These are phyloP conservation scores for Drosophila lacicola DNA, from an alignment of 2,888 invertebrate genomes.

Conservation along the genomic window DNA sequence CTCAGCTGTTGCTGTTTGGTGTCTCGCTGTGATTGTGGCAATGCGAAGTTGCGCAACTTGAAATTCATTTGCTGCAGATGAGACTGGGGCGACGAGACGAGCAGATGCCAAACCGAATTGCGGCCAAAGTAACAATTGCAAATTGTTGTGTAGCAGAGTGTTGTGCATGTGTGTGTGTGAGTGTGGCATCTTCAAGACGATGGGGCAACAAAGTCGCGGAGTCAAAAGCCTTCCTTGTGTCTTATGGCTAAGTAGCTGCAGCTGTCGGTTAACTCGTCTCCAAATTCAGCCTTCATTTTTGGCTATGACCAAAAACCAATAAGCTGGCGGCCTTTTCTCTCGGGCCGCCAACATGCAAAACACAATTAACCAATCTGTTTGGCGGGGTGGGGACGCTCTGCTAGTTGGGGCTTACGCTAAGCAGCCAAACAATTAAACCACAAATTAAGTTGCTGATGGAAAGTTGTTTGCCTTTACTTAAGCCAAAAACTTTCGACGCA, in stretches of 20 bases:
- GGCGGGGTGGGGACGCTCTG: slow-evolving; percentile 6
- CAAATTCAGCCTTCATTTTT: slow-evolving; percentile 49
- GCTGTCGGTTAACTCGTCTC: slow-evolving; percentile 34
- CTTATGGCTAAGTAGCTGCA: slow-evolving; percentile 44
- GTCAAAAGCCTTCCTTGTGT: slow-evolving; percentile 39
- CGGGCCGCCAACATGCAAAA: slow-evolving; percentile 37
- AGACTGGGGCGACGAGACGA: slow-evolving; percentile 8
- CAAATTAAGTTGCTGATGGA: not conserved
- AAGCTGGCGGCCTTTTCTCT: slow-evolving; percentile 42
- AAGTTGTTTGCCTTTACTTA: no score
- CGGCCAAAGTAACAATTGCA: slow-evolving; percentile 75
- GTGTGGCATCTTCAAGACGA: slow-evolving; percentile 39
- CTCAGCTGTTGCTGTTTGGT: slow-evolving; percentile 7
- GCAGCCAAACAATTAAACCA: not conserved
- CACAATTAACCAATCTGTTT: slow-evolving; percentile 56
- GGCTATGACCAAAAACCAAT: slow-evolving; percentile 28
- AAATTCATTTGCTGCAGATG: slow-evolving; percentile 37
- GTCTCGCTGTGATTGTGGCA: slow-evolving; percentile 49
- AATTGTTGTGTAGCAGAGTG: slow-evolving; percentile 71
- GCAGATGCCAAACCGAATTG: slow-evolving; percentile 46
- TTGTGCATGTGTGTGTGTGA: slow-evolving; percentile 22
- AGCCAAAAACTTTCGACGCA: no score
- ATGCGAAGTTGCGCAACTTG: slow-evolving; percentile 61
- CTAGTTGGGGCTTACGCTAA: slow-evolving; percentile 1
- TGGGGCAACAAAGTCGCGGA: slow-evolving; percentile 42